Base-by-base conservation (phyloP, 2,113 vertebrate genomes). In the Merops nubicus region DNA sequence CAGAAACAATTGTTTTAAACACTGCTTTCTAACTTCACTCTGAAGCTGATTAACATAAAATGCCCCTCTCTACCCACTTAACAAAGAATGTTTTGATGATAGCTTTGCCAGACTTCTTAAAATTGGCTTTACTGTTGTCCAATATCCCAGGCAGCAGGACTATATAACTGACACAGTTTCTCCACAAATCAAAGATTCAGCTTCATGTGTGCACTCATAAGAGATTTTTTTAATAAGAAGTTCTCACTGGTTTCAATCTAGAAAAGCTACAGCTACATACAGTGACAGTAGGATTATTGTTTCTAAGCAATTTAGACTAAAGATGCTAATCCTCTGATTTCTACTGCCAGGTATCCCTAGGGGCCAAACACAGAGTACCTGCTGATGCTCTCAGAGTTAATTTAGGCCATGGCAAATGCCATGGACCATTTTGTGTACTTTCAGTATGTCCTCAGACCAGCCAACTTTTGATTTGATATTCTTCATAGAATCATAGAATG, bases 371-470 rank as follows among this genome's bases (percentile, higher is more conserved):
- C 22, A 68, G 29, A 38, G 53, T 42, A 42, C 6, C 4, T 34
- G 5, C 14, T 36, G 57, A 72, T 0, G 0, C 15, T n/a, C 47
- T n/a, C 47, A 60, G 25, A 77, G 76, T 31, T 0, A 80, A 50
- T 59, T 67, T 63, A 91, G 50, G 14, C 36, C 25, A 22, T 11
- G n/a, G 78, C 17, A 85, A 77, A 63, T 7, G 7, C 16, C 8
- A 10, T 3, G 29, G 22, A 63, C 42, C n/a, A 36, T 50, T 88
- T 29, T 40, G 11, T 3, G 7, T 50, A 21, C 17, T 54, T 56
- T 45, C 51, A 70, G 1, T 15, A 15, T 3, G 11, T 47, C 29
- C n/a, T 33, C 29, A 69, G 34, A 62, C 3, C n/a, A 38, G 15
- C 0, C 8, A 84, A 20, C 0, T 87, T 67, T 50, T 33, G 54